These are phyloP conservation scores for Drosophila aff. DNA, from an alignment of 1,140 invertebrate species.

Conservation along the genomic window DNA sequence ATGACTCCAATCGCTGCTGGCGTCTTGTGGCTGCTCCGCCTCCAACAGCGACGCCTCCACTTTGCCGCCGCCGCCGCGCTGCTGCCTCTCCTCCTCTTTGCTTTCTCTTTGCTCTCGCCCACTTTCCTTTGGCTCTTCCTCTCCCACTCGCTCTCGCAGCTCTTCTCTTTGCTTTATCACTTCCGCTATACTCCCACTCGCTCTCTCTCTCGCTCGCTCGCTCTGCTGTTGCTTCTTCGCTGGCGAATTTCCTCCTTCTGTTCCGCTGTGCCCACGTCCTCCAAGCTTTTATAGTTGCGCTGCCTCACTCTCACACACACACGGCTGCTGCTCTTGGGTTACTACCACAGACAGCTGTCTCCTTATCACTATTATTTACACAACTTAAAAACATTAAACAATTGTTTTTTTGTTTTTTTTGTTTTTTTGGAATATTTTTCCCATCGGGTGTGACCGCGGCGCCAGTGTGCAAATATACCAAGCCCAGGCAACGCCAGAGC, in stretches of 20 bases:
- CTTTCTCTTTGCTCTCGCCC: constrained; percentile 3
- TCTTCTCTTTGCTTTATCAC: constrained; percentile 44
- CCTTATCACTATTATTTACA: constrained; percentile 57
- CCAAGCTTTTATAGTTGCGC: constrained; percentile 21
- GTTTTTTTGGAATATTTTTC: constrained; percentile 23
- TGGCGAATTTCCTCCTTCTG: constrained; percentile 29
- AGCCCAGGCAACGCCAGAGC: neutral
- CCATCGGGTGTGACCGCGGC: constrained; percentile 6
- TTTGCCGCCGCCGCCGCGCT: constrained; percentile 9
- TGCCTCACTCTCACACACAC: neutral
- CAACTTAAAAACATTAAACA: constrained; percentile 34
- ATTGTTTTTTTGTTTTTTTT: constrained; percentile 21
- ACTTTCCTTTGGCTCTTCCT: constrained; percentile 1
- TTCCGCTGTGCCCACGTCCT: constrained; percentile 17
- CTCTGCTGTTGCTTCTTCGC: constrained; percentile 41
- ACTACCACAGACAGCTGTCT: constrained; percentile 31
- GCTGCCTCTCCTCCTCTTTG: neutral
- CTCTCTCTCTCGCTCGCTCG: constrained; percentile 24
- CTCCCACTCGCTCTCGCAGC: neutral
- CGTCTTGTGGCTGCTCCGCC: constrained; percentile 37
- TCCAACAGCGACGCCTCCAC: constrained; percentile 16
- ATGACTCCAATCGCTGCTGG: constrained; percentile 65
- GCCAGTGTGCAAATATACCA: constrained; percentile 1
- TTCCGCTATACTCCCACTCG: constrained; percentile 41
- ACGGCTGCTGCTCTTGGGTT: constrained; percentile 14